Evolutionary conservation across 2,888 invertebrate species (phyloP).

Genomic region (Troilus luridus): DNA sequence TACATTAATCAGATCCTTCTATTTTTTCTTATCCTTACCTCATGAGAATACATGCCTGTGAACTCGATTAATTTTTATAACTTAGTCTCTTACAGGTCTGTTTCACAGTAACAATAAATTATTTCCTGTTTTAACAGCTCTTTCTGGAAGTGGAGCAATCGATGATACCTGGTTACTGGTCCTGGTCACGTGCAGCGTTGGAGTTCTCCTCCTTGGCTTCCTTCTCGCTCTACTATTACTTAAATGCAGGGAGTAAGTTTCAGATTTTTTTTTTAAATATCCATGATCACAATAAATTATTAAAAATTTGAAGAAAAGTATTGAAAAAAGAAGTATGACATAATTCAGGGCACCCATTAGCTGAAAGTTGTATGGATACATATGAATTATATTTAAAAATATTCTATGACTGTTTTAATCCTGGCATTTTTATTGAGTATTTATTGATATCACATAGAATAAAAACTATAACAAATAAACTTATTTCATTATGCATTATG

Average conservation of each 20-base stretch:
- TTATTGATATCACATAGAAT: not conserved
- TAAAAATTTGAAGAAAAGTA: not conserved
- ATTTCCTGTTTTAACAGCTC: conserved; percentile 36
- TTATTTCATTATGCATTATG: not conserved
- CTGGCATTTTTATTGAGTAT: not conserved
- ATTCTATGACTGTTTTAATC: not conserved
- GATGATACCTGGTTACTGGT: conserved; percentile 89
- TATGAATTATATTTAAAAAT: not conserved
- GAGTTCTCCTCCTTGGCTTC: conserved; percentile 84
- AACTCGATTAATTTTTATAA: not conserved
- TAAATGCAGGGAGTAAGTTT: conserved; percentile 86
- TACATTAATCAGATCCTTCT: too few species aligned
- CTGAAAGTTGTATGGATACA: not conserved
- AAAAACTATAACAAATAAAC: not conserved
- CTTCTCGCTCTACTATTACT: conserved; percentile 83
- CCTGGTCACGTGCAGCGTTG: conserved; percentile 84
- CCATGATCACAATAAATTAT: not conserved
- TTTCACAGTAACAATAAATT: not conserved
- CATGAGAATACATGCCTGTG: not conserved
- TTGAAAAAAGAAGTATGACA: not conserved
- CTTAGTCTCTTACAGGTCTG: not conserved
- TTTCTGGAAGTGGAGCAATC: conserved; percentile 68
- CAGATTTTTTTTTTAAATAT: not conserved
- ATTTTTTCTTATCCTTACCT: too few species aligned
- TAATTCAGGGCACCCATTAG: not conserved